phyloP scores from a whole-genome alignment of 2,797 vertebrate species.

The Hephaestus fuliginosus region DNA sequence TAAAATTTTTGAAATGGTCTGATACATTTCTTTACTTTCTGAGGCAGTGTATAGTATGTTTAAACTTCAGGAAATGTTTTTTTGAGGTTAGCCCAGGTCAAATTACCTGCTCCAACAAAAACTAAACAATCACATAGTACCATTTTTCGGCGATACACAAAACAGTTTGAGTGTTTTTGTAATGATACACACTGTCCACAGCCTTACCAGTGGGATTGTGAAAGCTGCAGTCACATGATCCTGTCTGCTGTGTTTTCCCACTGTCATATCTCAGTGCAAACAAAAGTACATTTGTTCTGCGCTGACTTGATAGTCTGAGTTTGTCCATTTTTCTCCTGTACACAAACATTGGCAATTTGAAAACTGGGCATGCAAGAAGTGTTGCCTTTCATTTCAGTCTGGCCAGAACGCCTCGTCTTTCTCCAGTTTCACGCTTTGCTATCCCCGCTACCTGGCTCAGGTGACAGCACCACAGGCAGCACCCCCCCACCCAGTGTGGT shows the following conservation, averaged over 20 bases:
- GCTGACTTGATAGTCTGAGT: slow-evolving; percentile 30
- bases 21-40: not conserved
- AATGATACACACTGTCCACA: not conserved
- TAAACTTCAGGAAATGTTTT: not conserved
- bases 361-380: slow-evolving; percentile 25
- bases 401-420: slow-evolving; percentile 17
- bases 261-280: slow-evolving; percentile 14
- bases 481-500: not conserved
- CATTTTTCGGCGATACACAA: not conserved
- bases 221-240: slow-evolving; percentile 13
- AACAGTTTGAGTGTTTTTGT: not conserved
- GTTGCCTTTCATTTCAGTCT: slow-evolving; percentile 39
- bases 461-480: slow-evolving; percentile 30
- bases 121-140: not conserved
- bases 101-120: not conserved
- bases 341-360: slow-evolving; percentile 43
- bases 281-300: slow-evolving; percentile 37
- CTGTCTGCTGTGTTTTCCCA: not conserved
- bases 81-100: not conserved
- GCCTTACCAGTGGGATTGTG: not conserved
- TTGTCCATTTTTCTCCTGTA: slow-evolving; percentile 1
- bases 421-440: slow-evolving; percentile 23
- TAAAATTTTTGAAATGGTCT: not conserved
- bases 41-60: not conserved
- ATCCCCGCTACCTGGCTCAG: slow-evolving; percentile 38